Evolutionary conservation across 2,888 invertebrate species (phyloP).

Genomic region (Boloria euphrosyne): DNA sequence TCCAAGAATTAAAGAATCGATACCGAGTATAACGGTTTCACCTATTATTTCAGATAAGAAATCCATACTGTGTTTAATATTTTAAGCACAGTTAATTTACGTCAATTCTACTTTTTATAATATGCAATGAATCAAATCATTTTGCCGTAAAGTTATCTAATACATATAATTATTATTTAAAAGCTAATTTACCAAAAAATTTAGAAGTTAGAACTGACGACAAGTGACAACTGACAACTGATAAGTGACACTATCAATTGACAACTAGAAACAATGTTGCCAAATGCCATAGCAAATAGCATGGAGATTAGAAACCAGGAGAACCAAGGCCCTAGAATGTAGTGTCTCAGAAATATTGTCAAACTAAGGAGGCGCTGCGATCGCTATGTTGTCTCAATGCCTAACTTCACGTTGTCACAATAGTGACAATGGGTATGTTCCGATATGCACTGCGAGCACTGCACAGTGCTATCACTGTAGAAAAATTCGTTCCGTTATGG

Average conservation of each 20-base stretch:
- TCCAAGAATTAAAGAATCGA: slow-evolving; percentile 88
- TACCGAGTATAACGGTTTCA: slow-evolving; percentile 87
- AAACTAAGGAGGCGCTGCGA: too few relatives aligned
- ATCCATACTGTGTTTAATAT: slow-evolving; percentile 81
- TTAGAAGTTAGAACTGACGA: neutral
- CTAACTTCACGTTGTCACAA: too few relatives aligned
- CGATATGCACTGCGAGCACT: too few relatives aligned
- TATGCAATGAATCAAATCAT: slow-evolving; percentile 10
- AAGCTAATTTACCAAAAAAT: slow-evolving; percentile 14
- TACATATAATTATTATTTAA: slow-evolving; percentile 7
- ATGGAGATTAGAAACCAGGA: too few relatives aligned
- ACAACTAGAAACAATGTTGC: neutral
- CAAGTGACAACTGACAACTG: neutral
- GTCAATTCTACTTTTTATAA: neutral
- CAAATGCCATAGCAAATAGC: too few relatives aligned
- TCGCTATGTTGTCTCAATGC: too few relatives aligned
- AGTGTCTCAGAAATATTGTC: too few relatives aligned
- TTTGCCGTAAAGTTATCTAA: slow-evolving; percentile 23
- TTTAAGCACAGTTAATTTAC: slow-evolving; percentile 27
- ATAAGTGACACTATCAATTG: neutral
- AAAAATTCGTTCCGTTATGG: too few relatives aligned
- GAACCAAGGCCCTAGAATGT: too few relatives aligned
- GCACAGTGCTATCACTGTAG: too few relatives aligned
- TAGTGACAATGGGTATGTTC: too few relatives aligned
- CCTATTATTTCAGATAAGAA: slow-evolving; percentile 84